Conservation (phyloP, 2,797 vertebrate genomes). For the Phylloscopus collybita region DNA sequence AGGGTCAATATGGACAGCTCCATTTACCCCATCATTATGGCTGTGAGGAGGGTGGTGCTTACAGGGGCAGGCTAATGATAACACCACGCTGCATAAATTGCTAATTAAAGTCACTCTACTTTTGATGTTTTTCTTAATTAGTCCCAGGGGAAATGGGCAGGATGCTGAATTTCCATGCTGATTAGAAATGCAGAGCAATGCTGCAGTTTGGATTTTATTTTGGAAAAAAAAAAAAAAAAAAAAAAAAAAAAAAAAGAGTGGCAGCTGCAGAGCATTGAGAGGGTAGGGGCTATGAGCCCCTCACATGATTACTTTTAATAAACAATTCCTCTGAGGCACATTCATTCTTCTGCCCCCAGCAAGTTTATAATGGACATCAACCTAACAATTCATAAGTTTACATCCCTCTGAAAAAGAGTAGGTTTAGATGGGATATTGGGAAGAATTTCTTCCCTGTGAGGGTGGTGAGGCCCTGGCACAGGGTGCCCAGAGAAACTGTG, state of each 20-base stretch:
- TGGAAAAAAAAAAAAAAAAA: not conserved
- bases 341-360: not conserved
- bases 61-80: constrained; percentile 50
- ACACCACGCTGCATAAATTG: constrained; percentile 36
- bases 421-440: too few species aligned
- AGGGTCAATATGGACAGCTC: constrained; percentile 20
- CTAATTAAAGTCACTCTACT: constrained; percentile 72
- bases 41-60: constrained; percentile 30
- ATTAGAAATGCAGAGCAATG: constrained; percentile 14
- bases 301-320: not conserved
- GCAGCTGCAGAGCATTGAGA: not conserved
- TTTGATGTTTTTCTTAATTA: constrained; percentile 67
- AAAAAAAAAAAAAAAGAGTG: not conserved
- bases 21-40: constrained; percentile 52
- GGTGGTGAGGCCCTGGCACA: not conserved
- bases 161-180: constrained; percentile 37
- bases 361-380: not conserved
- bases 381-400: not conserved
- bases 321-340: not conserved
- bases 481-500: not conserved
- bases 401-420: not conserved
- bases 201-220: not conserved
- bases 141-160: constrained; percentile 20
- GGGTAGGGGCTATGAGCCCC: not conserved
- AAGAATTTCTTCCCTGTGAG: rapidly evolving